phyloP scores from a whole-genome alignment of 2,888 invertebrate genomes.

The Beris chalybata region DNA sequence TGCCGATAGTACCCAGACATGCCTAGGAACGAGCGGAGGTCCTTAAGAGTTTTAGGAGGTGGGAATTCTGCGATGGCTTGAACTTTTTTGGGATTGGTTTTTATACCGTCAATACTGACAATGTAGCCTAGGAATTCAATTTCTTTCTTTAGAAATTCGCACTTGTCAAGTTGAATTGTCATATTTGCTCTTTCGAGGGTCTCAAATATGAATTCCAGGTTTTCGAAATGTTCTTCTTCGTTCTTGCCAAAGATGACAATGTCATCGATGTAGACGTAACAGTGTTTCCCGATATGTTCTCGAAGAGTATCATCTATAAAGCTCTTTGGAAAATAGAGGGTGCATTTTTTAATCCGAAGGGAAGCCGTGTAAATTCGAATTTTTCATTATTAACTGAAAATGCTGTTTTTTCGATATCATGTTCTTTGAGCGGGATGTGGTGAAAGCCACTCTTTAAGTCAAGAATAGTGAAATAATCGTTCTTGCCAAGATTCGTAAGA shows the following conservation, averaged over 20 bases:
- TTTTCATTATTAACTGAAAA: conserved; percentile 18
- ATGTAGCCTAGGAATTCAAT: too few species aligned
- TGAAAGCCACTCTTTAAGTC: too few species aligned
- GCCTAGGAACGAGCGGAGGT: too few species aligned
- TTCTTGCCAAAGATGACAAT: not conserved
- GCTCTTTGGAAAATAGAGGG: conserved; percentile 11
- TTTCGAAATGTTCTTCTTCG: not conserved
- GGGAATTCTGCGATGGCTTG: too few species aligned
- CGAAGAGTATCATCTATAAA: not conserved
- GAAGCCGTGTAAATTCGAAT: conserved; percentile 1
- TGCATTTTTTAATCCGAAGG: conserved; percentile 4
- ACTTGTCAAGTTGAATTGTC: conserved; percentile 23
- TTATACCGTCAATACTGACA: too few species aligned
- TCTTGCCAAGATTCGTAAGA: conserved; percentile 11
- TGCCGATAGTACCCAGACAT: too few species aligned
- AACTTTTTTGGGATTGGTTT: too few species aligned
- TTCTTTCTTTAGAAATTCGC: too few species aligned
- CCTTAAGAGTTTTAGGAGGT: too few species aligned
- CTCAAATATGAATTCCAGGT: too few species aligned
- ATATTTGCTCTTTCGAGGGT: too few species aligned
- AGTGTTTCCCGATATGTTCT: conserved; percentile 11
- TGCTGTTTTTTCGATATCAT: conserved; percentile 20
- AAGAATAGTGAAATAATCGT: not conserved
- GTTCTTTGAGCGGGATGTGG: conserved; percentile 13
- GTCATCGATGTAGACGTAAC: conserved; percentile 12